A percentile compares a stretch with the other conserved stretches of the same genome.
These are phyloP conservation scores for Lepus europaeus DNA, from an alignment of 2,113 vertebrate genomes.

Conservation along the genomic window DNA sequence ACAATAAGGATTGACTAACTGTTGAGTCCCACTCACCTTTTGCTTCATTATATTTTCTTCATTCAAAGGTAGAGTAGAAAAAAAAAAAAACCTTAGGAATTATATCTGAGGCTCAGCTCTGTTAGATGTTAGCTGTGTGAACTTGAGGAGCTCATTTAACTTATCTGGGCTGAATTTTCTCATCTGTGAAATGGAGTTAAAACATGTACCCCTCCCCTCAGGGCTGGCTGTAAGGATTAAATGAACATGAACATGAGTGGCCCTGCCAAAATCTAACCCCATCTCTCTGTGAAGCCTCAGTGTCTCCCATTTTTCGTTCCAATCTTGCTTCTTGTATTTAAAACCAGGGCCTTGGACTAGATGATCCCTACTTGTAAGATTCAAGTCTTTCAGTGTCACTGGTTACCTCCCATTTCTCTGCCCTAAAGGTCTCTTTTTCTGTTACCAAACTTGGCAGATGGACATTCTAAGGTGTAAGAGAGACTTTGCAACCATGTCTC, in stretches of 20 bases:
- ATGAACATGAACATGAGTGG: not conserved
- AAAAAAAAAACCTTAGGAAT: not conserved
- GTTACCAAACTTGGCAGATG: not conserved
- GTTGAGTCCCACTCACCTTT: not conserved
- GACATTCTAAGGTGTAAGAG: constrained; percentile 17
- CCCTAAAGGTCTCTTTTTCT: not conserved
- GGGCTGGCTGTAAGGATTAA: constrained; percentile 8
- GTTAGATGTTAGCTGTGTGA: not conserved
- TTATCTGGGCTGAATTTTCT: not conserved
- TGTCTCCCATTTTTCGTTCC: not conserved
- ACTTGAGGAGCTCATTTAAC: not conserved
- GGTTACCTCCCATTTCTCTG: not conserved
- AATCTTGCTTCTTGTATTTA: not conserved
- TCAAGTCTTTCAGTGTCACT: not conserved
- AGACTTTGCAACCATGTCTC: not conserved
- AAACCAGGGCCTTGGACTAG: not conserved
- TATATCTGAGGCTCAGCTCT: not conserved
- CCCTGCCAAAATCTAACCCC: not conserved
- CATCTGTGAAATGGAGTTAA: constrained; percentile 21
- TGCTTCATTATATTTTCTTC: constrained; percentile 2
- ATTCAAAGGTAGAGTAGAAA: constrained; percentile 12
- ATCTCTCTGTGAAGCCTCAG: not conserved
- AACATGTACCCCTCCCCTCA: not conserved
- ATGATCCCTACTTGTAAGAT: not conserved
- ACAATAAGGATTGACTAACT: not conserved